Evolutionary conservation across 2,797 vertebrate genomes (phyloP), one percentile per base, ranked within the genome.

Genomic region (Anomalospiza imberbis): DNA sequence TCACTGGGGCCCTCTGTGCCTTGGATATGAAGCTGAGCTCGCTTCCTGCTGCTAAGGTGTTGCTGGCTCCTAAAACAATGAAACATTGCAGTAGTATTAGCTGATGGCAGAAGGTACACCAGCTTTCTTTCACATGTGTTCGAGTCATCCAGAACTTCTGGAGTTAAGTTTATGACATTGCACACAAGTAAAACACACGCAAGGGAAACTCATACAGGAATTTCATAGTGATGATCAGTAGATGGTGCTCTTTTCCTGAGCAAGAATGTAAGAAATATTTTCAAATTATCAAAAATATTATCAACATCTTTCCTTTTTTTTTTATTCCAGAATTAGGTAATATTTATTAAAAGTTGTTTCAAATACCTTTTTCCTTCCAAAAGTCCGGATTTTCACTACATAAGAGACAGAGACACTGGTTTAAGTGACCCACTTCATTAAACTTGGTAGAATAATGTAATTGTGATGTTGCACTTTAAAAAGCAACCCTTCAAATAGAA

Each of bases 171-270:
- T 42, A 17, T 42, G 9, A 29, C 13, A 6, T 25, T 45, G 17
- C 28, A 17, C 47, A 31, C 10, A 47, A 70, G 9, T 60, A 71
- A 86, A 77, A 53, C 7, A 9, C 7, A 6, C 4, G 2, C 50
- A 62, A 86, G 38, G 19, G 24, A 74, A 75, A 22, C 8, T 34
- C 17, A 16, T 7, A 14, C 7, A 50, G 62, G 57, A 65, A 68
- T 90, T 88, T 90, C 31, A 32, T 44, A 38, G 19, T 54, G 11
- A 57, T 61, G 50, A 48, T 66, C 70, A 51, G 61, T 91, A 97
- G 97, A 40, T 96, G 97, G 97, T 85, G 88, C 85, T 94, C 40
- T 97, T 85, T 67, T 88, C 75, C 72, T 0, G 0, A 78, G 16
- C n/a, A 89, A 81, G 8, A 62, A 53, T 53, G 34, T n/a, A 51